Evolutionary conservation across 2,888 invertebrate species (phyloP).

Genomic region (Coleophora flavipennella): DNA sequence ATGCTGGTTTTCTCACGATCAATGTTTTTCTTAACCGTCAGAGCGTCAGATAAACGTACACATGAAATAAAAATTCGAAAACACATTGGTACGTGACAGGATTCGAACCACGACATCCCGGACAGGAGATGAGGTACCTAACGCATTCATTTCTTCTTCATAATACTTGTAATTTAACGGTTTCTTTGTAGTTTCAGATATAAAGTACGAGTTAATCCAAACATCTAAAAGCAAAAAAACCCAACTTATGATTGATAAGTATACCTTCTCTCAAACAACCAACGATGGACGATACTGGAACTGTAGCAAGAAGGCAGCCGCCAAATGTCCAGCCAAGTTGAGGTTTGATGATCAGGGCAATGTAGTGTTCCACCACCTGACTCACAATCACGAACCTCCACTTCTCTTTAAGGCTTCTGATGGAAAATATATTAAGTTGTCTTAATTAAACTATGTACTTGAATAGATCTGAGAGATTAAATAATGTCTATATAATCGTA

Average conservation of each 20-base stretch:
- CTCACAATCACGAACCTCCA: constrained; percentile 37
- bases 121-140: too few species aligned
- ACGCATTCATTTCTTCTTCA: too few species aligned
- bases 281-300: constrained; percentile 40
- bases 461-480: too few species aligned
- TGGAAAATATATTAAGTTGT: constrained; percentile 18
- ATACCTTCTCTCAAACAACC: constrained; percentile 37
- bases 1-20: too few species aligned
- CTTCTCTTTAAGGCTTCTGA: constrained; percentile 14
- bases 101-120: too few species aligned
- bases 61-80: too few species aligned
- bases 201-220: constrained; percentile 22
- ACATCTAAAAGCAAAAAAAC: constrained; percentile 23
- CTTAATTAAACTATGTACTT: too few species aligned
- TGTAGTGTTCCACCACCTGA: constrained; percentile 24
- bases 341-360: constrained; percentile 29
- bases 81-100: too few species aligned
- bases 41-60: too few species aligned
- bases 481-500: too few species aligned
- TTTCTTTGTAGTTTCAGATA: constrained; percentile 14
- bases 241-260: constrained; percentile 19
- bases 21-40: too few species aligned
- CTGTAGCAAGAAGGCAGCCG: constrained; percentile 34
- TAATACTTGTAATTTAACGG: too few species aligned
- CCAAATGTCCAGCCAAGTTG: constrained; percentile 35